Evolutionary conservation across 2,797 vertebrate species (phyloP).

Genomic region (Potorous gilbertii): DNA sequence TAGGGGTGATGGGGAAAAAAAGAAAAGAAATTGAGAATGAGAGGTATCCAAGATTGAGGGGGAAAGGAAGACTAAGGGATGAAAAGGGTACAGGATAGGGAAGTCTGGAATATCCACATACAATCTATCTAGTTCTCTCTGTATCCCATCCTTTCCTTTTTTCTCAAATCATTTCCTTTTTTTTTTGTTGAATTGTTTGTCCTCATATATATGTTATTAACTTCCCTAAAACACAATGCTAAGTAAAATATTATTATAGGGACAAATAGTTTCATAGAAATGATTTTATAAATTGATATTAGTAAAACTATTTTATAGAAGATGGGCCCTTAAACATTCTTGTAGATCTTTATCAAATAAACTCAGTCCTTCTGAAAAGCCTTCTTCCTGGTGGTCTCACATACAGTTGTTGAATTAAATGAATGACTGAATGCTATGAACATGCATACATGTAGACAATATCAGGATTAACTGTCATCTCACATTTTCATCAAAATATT

Average conservation of each 20-base stretch:
- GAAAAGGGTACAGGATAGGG: background rate
- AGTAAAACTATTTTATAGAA: background rate
- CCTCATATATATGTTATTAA: background rate
- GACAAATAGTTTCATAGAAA: background rate
- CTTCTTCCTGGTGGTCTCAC: background rate
- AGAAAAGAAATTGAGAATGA: conserved; percentile 8
- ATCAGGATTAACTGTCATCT: conserved; percentile 43
- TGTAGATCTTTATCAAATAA: background rate
- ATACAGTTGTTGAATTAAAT: background rate
- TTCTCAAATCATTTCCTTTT: background rate
- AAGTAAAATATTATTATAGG: background rate
- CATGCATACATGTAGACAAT: background rate
- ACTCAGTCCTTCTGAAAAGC: background rate
- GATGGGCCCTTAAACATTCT: background rate
- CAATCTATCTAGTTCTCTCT: background rate
- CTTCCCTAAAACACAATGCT: background rate
- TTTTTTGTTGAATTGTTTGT: background rate
- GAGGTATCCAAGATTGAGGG: conserved; percentile 3
- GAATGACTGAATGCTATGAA: conserved; percentile 29
- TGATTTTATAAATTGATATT: background rate
- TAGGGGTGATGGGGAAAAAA: background rate
- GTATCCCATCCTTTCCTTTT: background rate
- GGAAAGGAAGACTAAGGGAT: background rate
- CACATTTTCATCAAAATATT: conserved; percentile 40
- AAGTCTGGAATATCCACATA: background rate